Conservation (phyloP, 2,888 invertebrate species). For the Ditula angustiorana region DNA sequence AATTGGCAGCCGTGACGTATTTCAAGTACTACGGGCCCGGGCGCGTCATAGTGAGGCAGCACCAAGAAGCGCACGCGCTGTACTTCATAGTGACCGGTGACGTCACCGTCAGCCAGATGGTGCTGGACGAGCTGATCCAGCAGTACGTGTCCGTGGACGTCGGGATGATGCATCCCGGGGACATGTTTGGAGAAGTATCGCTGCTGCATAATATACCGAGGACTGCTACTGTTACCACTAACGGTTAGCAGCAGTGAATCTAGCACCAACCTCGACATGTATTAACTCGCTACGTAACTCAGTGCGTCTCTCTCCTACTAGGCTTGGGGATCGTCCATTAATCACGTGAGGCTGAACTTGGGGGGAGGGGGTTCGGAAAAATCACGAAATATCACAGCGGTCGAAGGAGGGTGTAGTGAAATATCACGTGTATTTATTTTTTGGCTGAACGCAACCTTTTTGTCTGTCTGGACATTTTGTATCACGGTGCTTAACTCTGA, state of each 20-base stretch:
- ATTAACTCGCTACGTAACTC: too few relatives aligned
- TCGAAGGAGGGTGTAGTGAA: too few relatives aligned
- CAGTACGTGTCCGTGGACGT: slow-evolving; percentile 75
- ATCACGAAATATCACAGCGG: too few relatives aligned
- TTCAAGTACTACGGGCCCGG: slow-evolving; percentile 87
- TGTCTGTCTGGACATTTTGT: too few relatives aligned
- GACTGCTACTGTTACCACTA: slow-evolving; percentile 86
- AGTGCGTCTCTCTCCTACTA: too few relatives aligned
- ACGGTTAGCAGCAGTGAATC: slow-evolving; percentile 78
- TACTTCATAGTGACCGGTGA: slow-evolving; percentile 88
- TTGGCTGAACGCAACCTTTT: too few relatives aligned
- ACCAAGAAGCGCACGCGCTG: slow-evolving; percentile 84
- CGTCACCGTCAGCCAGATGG: slow-evolving; percentile 75
- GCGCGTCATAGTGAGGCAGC: slow-evolving; percentile 86
- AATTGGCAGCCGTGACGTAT: slow-evolving; percentile 86
- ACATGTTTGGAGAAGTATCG: slow-evolving; percentile 89
- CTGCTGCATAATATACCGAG: slow-evolving; percentile 86
- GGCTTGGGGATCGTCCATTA: too few relatives aligned
- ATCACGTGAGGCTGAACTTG: too few relatives aligned
- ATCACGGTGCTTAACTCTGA: too few relatives aligned
- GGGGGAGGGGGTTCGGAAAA: too few relatives aligned
- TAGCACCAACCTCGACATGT: too few relatives aligned
- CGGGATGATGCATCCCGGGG: slow-evolving; percentile 83
- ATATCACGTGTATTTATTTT: too few relatives aligned
- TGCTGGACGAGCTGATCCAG: slow-evolving; percentile 80